Evolutionary conservation across 1,140 invertebrate genomes (phyloP).

Genomic region (Pseudomyrmex cubaensis): DNA sequence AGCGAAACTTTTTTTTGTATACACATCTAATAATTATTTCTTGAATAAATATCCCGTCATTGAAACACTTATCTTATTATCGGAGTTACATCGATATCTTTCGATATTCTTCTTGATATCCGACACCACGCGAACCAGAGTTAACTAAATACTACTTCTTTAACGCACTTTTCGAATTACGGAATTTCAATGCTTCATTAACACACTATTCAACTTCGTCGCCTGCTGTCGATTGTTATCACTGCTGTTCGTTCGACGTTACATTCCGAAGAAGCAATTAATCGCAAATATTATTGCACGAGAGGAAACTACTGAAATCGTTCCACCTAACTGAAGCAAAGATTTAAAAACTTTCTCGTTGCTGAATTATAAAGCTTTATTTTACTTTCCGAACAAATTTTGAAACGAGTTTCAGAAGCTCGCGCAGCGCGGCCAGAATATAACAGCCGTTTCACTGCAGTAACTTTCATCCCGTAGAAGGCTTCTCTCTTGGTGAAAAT

Average conservation of each 20-base stretch:
- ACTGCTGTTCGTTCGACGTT: neutral
- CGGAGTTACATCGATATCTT: too few relatives aligned
- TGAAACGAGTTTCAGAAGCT: constrained; percentile 37
- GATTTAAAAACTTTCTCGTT: constrained; percentile 6
- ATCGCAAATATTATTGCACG: constrained; percentile 5
- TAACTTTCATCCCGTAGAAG: constrained; percentile 35
- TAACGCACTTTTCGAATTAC: neutral
- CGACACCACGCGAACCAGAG: too few relatives aligned
- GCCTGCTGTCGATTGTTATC: neutral
- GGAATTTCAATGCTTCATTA: neutral
- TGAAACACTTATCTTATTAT: too few relatives aligned
- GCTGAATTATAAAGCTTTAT: constrained; percentile 30
- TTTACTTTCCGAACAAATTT: constrained; percentile 46
- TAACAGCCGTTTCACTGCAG: constrained; percentile 21
- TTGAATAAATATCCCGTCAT: too few relatives aligned
- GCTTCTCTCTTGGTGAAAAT: constrained; percentile 28
- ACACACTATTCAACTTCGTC: neutral
- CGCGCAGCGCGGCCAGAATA: neutral
- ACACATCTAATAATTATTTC: too few relatives aligned
- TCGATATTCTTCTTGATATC: too few relatives aligned
- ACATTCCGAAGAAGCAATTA: neutral
- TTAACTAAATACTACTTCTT: neutral
- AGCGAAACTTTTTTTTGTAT: too few relatives aligned
- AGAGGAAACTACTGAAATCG: neutral
- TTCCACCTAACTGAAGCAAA: neutral